Percentiles rank a stretch among this genome's conserved stretches.
These are phyloP conservation scores for Drosophila mojavensis DNA, from an alignment of 1,140 invertebrate genomes.

Conservation along the genomic window DNA sequence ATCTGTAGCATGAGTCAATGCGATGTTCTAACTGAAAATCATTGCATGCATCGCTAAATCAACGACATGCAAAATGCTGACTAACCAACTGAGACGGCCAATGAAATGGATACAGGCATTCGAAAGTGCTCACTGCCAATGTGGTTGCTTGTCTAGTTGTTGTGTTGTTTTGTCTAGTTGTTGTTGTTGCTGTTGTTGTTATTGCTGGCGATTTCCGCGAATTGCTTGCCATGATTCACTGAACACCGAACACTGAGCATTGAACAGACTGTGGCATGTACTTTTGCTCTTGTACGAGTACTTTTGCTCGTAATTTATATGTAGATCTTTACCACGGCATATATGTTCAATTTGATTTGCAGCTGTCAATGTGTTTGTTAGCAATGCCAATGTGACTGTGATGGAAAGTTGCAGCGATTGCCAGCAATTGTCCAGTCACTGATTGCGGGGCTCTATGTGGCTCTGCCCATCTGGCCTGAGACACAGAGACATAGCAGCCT, in stretches of 20 bases:
- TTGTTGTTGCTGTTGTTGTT: slow-evolving; percentile 34
- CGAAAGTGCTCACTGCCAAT: slow-evolving; percentile 55
- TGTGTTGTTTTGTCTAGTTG: slow-evolving; percentile 22
- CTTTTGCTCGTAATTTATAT: slow-evolving; percentile 69
- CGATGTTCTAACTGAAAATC: slow-evolving; percentile 53
- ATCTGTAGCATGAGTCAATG: slow-evolving; percentile 7
- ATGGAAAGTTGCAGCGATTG: slow-evolving; percentile 62
- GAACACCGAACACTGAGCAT: slow-evolving; percentile 34
- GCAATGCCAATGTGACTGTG: slow-evolving; percentile 48
- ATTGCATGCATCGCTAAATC: slow-evolving; percentile 41
- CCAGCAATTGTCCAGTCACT: slow-evolving; percentile 38
- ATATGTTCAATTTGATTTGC: slow-evolving; percentile 71
- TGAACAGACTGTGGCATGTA: slow-evolving; percentile 37
- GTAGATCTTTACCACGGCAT: slow-evolving; percentile 56
- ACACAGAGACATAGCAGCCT: slow-evolving; percentile 1
- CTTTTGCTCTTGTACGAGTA: slow-evolving; percentile 26
- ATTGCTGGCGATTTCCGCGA: slow-evolving; percentile 67
- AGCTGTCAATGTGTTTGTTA: slow-evolving; percentile 67
- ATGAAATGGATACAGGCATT: slow-evolving; percentile 63
- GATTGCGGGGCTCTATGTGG: neutral
- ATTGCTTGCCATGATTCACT: slow-evolving; percentile 74
- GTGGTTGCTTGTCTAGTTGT: slow-evolving; percentile 9
- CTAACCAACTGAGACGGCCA: slow-evolving; percentile 56
- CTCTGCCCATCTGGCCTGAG: slow-evolving; percentile 16
- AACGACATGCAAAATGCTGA: slow-evolving; percentile 59